Conservation (phyloP, 2,888 invertebrate genomes). For the Pteria penguin region DNA sequence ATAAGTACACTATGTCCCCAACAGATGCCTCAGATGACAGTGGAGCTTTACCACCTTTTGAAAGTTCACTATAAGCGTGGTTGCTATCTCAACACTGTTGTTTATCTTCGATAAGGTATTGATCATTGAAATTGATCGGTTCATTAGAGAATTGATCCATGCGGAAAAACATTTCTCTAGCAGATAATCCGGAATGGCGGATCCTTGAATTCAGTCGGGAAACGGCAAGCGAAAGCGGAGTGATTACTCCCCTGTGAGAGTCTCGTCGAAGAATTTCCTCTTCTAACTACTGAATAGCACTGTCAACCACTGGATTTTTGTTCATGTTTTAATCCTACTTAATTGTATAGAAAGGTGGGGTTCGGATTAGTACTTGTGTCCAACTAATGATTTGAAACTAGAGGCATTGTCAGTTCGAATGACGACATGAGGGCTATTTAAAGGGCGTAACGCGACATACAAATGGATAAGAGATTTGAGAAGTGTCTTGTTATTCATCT, state of each 20-base stretch:
- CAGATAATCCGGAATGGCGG: background rate
- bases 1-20: background rate
- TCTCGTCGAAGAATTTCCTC: background rate
- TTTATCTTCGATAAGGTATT: background rate
- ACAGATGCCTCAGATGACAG: background rate
- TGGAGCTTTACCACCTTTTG: background rate
- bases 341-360: background rate
- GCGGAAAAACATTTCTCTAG: background rate
- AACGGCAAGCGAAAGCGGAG: background rate
- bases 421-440: background rate
- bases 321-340: background rate
- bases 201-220: background rate
- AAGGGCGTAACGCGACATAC: background rate
- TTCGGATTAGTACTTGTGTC: background rate
- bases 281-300: background rate
- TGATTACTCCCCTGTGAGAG: background rate
- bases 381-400: background rate
- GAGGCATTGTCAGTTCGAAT: background rate
- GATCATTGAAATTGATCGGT: background rate
- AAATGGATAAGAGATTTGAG: background rate
- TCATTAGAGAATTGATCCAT: background rate
- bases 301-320: background rate
- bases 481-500: background rate
- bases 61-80: background rate
- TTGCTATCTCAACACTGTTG: background rate